Conservation (phyloP, 2,113 vertebrate species). For the Axis porcinus region DNA sequence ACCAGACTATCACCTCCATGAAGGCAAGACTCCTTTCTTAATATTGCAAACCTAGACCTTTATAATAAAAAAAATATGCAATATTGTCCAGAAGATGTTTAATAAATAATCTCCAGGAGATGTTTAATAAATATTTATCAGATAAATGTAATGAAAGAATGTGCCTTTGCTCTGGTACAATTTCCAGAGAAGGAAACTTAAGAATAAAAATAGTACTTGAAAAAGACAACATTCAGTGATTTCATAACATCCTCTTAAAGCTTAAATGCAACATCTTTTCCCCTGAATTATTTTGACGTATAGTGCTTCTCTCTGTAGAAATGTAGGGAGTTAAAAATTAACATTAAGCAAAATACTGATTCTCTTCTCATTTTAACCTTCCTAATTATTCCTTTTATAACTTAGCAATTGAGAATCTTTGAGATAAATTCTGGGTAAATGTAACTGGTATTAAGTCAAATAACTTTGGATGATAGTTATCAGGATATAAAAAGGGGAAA, state of each 20-base stretch:
- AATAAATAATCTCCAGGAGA: neutral
- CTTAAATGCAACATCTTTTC: neutral
- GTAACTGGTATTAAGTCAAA: neutral
- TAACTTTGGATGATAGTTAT: neutral
- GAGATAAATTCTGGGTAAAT: neutral
- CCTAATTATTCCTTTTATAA: neutral
- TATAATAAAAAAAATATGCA: neutral
- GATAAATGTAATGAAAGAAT: neutral
- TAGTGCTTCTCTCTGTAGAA: neutral
- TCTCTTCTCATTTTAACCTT: neutral
- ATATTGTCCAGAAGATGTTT: neutral
- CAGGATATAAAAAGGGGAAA: neutral
- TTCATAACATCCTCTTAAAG: neutral
- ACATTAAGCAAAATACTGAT: neutral
- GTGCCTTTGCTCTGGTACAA: neutral
- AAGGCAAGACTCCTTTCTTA: neutral
- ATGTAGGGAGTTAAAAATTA: neutral
- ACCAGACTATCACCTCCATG: neutral
- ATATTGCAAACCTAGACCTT: neutral
- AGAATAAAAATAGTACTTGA: neutral
- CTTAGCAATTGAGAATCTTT: neutral
- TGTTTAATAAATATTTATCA: neutral
- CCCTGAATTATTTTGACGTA: neutral
- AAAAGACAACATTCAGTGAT: constrained; percentile 14
- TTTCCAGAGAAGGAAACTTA: neutral